Evolutionary conservation across 1,140 invertebrate species (phyloP).

Genomic region (Ganaspis sp.): DNA sequence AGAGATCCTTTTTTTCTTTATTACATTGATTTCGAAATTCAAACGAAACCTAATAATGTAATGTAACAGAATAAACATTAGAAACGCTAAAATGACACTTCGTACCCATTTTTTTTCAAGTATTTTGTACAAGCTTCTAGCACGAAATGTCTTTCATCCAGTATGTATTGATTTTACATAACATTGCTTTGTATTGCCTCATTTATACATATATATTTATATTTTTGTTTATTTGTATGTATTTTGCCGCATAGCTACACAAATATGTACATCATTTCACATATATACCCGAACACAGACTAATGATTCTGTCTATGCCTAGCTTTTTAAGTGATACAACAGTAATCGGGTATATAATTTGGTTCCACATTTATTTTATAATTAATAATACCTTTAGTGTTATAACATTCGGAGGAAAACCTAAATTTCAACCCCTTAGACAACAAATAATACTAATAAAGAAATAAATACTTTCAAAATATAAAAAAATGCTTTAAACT

Average conservation of each 20-base stretch:
- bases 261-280: conserved; percentile 35
- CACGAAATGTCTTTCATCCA: conserved; percentile 10
- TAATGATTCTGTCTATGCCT: conserved; percentile 1
- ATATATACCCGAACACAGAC: conserved; percentile 35
- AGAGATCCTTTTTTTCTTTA: neutral
- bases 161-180: conserved; percentile 9
- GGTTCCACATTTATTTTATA: conserved; percentile 12
- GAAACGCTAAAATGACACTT: neutral
- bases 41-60: neutral
- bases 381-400: neutral
- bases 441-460: conserved; percentile 1
- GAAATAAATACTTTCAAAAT: neutral
- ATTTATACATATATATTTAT: conserved; percentile 36
- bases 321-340: conserved; percentile 22
- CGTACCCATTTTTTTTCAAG: neutral
- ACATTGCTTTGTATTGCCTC: conserved; percentile 35
- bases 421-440: conserved; percentile 1
- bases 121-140: conserved; percentile 22
- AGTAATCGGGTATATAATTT: conserved; percentile 11
- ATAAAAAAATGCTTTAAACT: no score
- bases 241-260: conserved; percentile 23
- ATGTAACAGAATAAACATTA: neutral
- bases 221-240: conserved; percentile 17
- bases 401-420: neutral
- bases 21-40: neutral